Evolutionary conservation across 2,888 invertebrate genomes (phyloP).

Genomic region (Sepiola atlantica): DNA sequence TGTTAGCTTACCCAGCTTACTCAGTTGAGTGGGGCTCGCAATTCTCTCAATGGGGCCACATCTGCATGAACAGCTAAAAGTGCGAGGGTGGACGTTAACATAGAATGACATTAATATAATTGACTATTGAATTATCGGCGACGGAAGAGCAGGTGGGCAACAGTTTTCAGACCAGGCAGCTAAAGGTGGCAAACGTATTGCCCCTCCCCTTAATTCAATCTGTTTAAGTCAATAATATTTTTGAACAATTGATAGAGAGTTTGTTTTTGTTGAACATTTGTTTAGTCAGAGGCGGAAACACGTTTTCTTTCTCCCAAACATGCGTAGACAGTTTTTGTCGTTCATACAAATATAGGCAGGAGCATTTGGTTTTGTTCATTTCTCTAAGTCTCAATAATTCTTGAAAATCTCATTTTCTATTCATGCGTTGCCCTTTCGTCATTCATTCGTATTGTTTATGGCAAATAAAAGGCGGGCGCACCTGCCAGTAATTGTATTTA

Average conservation of each 20-base stretch:
- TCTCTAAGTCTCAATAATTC: neutral
- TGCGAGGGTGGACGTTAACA: neutral
- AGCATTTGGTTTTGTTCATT: neutral
- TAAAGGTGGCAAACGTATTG: neutral
- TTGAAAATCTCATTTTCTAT: neutral
- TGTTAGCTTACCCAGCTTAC: neutral
- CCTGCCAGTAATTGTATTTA: neutral
- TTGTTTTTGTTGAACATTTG: neutral
- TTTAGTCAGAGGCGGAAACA: neutral
- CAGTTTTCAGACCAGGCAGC: too few relatives aligned
- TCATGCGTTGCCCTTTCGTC: neutral
- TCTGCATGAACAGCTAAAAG: neutral
- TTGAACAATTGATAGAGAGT: neutral
- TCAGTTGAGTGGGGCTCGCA: neutral
- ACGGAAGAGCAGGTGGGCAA: neutral
- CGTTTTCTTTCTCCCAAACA: neutral
- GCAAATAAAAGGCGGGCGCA: neutral
- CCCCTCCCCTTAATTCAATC: neutral
- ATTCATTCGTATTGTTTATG: neutral
- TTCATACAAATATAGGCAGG: neutral
- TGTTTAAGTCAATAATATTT: neutral
- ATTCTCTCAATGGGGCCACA: neutral
- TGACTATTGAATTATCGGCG: neutral
- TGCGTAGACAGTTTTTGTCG: neutral
- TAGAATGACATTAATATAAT: neutral